Evolutionary conservation across 2,888 invertebrate species (phyloP), one percentile per base, ranked within the genome.

Genomic region (Aphidius colemani): DNA sequence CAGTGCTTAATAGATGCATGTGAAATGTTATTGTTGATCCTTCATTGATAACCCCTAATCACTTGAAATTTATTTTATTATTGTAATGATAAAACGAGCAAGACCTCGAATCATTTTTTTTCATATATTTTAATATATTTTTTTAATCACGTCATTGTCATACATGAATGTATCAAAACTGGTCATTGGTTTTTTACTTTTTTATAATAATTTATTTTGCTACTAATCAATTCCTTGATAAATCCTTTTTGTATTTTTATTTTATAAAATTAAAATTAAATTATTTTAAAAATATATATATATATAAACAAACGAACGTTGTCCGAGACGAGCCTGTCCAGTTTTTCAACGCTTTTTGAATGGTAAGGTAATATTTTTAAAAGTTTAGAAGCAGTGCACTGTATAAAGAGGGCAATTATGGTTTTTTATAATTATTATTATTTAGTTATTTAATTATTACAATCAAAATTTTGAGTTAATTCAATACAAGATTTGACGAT

Each of bases 1-100:
- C 77, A 76, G 77, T 77, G 80, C 81, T 82, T 75, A 72, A 77
- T 78, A 81, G 77, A 79, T 81, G 82, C 82, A 82, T 82, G 81
- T 78, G 81, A 79, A 77, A 81, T 81, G 80, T 81, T 79, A 79
- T 79, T 77, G 80, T 81, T 81, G 75, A 79, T 74, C 75, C 75
- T 30, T 57, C 57, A 57, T 80, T 80, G 81, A 78, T 77, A 71
- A 74, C 75, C 51, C 60, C 61, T 72, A 67, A 71, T 78, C 76
- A 76, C 76, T 75, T 77, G 73, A 76, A 81, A 78, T 78, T 78
- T 46, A 46, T 7, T 44, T 40, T 63, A 59, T 49, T 46, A 18
- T 53, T 30, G 59, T 51, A 46, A 50, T 46, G 46, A 45, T 48
- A 48, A 59, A 45, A 46, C 30, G 39, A 57, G 39, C 18, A 45